Evolutionary conservation across 1,140 invertebrate species (phyloP).

Genomic region (Hyles vespertilio): DNA sequence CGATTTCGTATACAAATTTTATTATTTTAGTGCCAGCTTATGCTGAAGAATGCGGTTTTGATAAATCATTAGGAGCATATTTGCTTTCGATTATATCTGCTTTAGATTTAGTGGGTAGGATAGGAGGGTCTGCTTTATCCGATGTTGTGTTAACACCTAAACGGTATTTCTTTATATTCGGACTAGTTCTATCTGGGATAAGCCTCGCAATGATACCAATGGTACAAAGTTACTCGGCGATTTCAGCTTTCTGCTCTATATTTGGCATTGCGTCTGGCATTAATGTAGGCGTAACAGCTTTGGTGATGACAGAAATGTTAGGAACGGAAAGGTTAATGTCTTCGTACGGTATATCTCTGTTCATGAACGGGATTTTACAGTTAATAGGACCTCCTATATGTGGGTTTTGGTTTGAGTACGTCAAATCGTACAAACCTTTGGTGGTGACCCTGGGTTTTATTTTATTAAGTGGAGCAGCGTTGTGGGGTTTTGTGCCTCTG

Average conservation of each 20-base stretch:
- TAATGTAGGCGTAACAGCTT: slow-evolving; percentile 90
- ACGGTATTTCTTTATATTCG: slow-evolving; percentile 87
- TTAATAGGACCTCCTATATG: slow-evolving; percentile 87
- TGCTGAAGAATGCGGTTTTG: slow-evolving; percentile 81
- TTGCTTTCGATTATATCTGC: slow-evolving; percentile 87
- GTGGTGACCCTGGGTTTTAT: slow-evolving; percentile 84
- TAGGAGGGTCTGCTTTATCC: slow-evolving; percentile 88
- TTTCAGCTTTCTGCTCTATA: slow-evolving; percentile 82
- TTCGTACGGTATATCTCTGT: slow-evolving; percentile 89
- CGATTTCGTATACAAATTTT: slow-evolving; percentile 91
- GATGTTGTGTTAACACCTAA: slow-evolving; percentile 85
- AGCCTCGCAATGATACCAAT: slow-evolving; percentile 83
- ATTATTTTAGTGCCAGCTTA: slow-evolving; percentile 87
- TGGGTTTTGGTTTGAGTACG: slow-evolving; percentile 80
- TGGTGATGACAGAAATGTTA: slow-evolving; percentile 90
- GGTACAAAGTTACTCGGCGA: slow-evolving; percentile 73
- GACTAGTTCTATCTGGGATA: slow-evolving; percentile 84
- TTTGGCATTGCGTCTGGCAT: slow-evolving; percentile 90
- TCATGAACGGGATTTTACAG: slow-evolving; percentile 88
- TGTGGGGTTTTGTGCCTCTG: slow-evolving; percentile 86
- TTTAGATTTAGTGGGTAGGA: slow-evolving; percentile 86
- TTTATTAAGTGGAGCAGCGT: slow-evolving; percentile 81
- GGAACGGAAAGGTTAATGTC: slow-evolving; percentile 88
- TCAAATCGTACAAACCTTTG: slow-evolving; percentile 81
- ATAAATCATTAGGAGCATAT: slow-evolving; percentile 81